Percentiles rank a stretch among this genome's conserved stretches.
phyloP scores from a whole-genome alignment of 2,113 vertebrate species.

The Sinocyclocheilus maitianheensis region DNA sequence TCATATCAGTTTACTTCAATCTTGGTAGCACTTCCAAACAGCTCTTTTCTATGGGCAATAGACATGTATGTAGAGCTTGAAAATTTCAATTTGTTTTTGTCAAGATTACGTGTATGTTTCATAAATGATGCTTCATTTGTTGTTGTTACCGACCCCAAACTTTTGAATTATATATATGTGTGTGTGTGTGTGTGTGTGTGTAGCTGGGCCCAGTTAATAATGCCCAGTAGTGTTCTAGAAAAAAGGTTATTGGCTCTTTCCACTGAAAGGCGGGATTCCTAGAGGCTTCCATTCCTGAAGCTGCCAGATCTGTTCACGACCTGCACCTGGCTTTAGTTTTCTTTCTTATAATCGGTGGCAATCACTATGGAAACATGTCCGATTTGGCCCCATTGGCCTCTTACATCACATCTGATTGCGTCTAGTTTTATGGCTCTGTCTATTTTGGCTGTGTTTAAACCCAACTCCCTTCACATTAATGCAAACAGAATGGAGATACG shows the following conservation, averaged over 20 bases:
- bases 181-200: too few relatives aligned
- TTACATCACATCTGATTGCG: conserved; percentile 73
- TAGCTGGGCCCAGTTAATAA: too few relatives aligned
- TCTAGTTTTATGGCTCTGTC: conserved; percentile 81
- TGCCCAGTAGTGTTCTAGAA: too few relatives aligned
- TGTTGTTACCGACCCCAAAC: too few relatives aligned
- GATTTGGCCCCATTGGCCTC: conserved; percentile 70
- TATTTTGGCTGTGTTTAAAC: conserved; percentile 63
- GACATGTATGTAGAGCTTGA: too few relatives aligned
- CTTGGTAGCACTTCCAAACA: too few relatives aligned
- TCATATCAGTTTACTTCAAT: too few relatives aligned
- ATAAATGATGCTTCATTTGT: too few relatives aligned
- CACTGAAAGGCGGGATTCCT: neutral
- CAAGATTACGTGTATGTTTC: too few relatives aligned
- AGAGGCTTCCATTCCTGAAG: neutral
- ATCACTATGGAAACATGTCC: conserved; percentile 66
- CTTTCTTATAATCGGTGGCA: neutral
- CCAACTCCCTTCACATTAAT: conserved; percentile 77
- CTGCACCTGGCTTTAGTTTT: neutral
- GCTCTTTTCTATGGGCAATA: too few relatives aligned
- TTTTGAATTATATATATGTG: too few relatives aligned
- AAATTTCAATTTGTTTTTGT: too few relatives aligned
- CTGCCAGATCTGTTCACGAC: neutral
- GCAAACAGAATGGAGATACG: conserved; percentile 75
- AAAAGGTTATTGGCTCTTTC: neutral